phyloP scores from a whole-genome alignment of 2,888 invertebrate species.

The Spilarctia lutea region DNA sequence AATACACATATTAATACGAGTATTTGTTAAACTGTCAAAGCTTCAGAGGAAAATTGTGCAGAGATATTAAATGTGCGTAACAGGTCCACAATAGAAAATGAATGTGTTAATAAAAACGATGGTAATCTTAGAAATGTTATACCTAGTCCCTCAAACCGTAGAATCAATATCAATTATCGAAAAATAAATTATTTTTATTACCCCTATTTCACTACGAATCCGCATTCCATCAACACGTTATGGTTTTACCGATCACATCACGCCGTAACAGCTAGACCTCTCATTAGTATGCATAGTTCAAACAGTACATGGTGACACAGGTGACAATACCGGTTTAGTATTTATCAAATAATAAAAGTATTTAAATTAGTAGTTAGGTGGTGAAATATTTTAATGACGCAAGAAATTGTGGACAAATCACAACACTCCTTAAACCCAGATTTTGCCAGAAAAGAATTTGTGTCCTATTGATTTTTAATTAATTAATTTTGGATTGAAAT shows the following conservation, averaged over 20 bases:
- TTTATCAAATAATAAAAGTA: constrained; percentile 32
- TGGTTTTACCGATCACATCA: constrained; percentile 45
- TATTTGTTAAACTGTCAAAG: neutral
- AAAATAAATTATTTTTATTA: constrained; percentile 5
- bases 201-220: constrained; percentile 36
- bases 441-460: neutral
- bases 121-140: neutral
- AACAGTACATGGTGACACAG: constrained; percentile 34
- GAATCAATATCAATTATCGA: neutral
- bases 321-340: constrained; percentile 45
- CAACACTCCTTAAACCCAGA: constrained; percentile 1
- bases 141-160: neutral
- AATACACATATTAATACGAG: neutral
- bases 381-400: too few relatives aligned
- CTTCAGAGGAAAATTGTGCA: neutral
- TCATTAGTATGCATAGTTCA: constrained; percentile 50
- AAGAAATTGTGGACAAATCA: too few relatives aligned
- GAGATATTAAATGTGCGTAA: neutral
- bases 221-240: constrained; percentile 54
- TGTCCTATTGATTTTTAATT: neutral
- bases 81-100: neutral
- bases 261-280: constrained; percentile 19
- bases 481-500: neutral
- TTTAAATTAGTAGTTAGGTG: constrained; percentile 21
- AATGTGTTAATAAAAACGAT: neutral